Percentiles rank a stretch among this genome's conserved stretches.
Conservation (phyloP, 2,888 invertebrate genomes). For the Athripsodes cinereus region DNA sequence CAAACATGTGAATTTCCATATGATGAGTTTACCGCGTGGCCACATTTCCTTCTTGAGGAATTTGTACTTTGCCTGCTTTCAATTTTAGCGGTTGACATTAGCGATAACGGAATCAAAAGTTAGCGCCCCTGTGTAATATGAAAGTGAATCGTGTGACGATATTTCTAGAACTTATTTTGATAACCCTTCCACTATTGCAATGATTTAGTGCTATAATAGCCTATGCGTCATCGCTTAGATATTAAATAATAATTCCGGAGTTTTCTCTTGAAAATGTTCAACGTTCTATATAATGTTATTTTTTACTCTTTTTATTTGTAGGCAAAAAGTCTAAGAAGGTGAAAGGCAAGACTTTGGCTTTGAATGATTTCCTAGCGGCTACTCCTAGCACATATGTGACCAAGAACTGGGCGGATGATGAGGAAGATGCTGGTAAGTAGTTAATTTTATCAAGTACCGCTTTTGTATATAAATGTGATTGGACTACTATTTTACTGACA, state of each 20-base stretch:
- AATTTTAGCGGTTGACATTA: neutral
- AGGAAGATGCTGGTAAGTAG: conserved; percentile 71
- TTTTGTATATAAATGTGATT: no score
- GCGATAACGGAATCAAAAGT: neutral
- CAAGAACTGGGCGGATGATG: conserved; percentile 76
- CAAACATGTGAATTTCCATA: conserved; percentile 17
- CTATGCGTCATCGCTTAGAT: conserved; percentile 20
- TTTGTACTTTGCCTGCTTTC: conserved; percentile 9
- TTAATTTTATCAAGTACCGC: no score
- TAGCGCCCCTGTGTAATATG: neutral
- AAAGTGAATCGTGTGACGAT: neutral
- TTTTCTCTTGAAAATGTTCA: neutral
- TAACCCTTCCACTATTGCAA: neutral
- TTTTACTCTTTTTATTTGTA: conserved; percentile 33
- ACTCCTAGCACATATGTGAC: conserved; percentile 50
- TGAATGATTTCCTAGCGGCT: conserved; percentile 77
- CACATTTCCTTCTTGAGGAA: conserved; percentile 37
- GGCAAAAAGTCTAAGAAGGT: conserved; percentile 82
- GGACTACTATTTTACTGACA: no score
- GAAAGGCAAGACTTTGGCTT: conserved; percentile 75
- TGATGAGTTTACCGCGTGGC: conserved; percentile 48
- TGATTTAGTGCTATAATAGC: neutral
- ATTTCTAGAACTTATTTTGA: conserved; percentile 1
- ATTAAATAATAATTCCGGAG: neutral
- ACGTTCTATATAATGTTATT: neutral